phyloP scores from a whole-genome alignment of 2,888 invertebrate genomes.

The Pardosa pseudoannulata region DNA sequence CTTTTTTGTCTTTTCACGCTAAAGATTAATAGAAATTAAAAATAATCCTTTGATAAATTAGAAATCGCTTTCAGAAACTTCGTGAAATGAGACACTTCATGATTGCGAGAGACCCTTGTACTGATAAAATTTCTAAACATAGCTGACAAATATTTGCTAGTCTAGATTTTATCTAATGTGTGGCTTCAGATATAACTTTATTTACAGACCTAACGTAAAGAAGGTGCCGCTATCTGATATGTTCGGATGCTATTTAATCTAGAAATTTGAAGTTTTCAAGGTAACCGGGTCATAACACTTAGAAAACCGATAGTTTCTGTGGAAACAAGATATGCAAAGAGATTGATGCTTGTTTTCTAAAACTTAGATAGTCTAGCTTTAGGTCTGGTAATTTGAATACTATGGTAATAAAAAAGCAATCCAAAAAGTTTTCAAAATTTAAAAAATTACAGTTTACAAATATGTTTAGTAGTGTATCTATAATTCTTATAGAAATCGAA shows the following conservation, averaged over 20 bases:
- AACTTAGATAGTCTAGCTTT: too few relatives aligned
- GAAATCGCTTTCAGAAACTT: background rate
- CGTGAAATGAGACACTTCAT: background rate
- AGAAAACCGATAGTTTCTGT: background rate
- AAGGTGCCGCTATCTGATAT: background rate
- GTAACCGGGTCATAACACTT: background rate
- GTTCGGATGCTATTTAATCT: background rate
- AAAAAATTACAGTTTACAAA: too few relatives aligned
- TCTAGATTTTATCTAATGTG: background rate
- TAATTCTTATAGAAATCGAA: too few relatives aligned
- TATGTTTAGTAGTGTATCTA: too few relatives aligned
- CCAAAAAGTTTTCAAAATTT: too few relatives aligned
- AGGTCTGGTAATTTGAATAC: too few relatives aligned
- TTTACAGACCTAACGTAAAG: background rate
- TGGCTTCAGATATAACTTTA: background rate
- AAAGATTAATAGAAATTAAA: background rate
- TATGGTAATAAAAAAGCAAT: too few relatives aligned
- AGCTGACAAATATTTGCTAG: background rate
- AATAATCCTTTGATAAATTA: too few relatives aligned
- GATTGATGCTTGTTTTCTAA: too few relatives aligned
- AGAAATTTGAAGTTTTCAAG: background rate
- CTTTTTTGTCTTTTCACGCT: background rate
- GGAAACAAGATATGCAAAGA: too few relatives aligned
- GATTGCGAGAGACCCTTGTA: background rate
- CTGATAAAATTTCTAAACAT: constrained; percentile 1